Conservation (phyloP, 2,797 vertebrate species). For the Myoxocephalus aenaeus region DNA sequence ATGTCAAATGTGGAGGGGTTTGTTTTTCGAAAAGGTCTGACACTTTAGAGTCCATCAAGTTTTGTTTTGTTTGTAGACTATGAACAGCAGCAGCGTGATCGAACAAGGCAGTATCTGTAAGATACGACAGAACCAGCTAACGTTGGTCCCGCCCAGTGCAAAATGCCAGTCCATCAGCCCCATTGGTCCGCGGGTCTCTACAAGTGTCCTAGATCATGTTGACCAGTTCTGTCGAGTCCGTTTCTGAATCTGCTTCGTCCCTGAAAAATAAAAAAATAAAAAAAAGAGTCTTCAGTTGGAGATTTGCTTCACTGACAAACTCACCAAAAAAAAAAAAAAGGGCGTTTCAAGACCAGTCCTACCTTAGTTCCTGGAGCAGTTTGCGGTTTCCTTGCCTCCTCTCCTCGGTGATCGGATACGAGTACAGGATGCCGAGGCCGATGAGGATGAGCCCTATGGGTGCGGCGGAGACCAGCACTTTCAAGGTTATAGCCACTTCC, state of each 20-base stretch:
- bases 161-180: constrained; percentile 46
- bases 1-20: constrained; percentile 10
- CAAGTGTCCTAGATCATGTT: constrained; percentile 76
- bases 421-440: constrained; percentile 90
- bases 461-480: constrained; percentile 90
- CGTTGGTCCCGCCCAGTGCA: constrained; percentile 71
- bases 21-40: constrained; percentile 30
- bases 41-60: constrained; percentile 26
- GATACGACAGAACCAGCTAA: constrained; percentile 47
- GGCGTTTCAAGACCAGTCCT: constrained; percentile 31
- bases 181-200: constrained; percentile 35
- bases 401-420: constrained; percentile 93
- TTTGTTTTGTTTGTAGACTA: not conserved
- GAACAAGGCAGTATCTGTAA: constrained; percentile 53
- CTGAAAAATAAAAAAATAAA: constrained; percentile 62
- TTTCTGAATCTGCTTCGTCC: constrained; percentile 88
- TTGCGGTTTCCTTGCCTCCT: constrained; percentile 91
- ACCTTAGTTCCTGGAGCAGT: constrained; percentile 90
- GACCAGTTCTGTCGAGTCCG: constrained; percentile 86
- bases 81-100: constrained; percentile 48
- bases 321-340: not conserved
- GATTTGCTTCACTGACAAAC: not conserved
- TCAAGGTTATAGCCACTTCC: constrained; percentile 89
- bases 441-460: constrained; percentile 90
- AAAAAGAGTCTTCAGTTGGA: not conserved